Evolutionary conservation across 2,797 vertebrate genomes (phyloP), one percentile per base, ranked within the genome.

Genomic region (Orestias chungarensis): DNA sequence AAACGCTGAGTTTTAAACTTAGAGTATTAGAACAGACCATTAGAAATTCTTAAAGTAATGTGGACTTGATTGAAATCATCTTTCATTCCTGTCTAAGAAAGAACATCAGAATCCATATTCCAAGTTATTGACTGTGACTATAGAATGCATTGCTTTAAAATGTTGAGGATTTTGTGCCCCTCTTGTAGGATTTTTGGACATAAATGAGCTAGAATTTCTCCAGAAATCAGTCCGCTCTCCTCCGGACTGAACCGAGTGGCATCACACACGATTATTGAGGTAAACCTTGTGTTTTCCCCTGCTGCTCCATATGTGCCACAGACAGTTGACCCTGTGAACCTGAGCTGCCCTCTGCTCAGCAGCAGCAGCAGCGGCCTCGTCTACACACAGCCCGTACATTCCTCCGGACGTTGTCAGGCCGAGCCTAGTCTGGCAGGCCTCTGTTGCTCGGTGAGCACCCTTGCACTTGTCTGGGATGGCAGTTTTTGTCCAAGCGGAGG

Each of bases 361-460:
- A 71, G 82, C 82, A 76, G 83, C 78, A 80, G 83, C 75, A 71
- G 82, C 82, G 75, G 83, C 84, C 87, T 87, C 89, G 88, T 90
- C 89, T 84, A 40, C 75, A 81, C 76, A 82, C 35, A 6, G 59
- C 23, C 59, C 59, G 90, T 91, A 91, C 92, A 94, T 95, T 94
- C 94, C 92, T 81, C 90, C 62, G 81, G 81, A 90, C 88, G 75
- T 85, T 86, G 92, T 93, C 93, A 93, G 90, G 71, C 87, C 43
- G 71, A 84, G 73, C 25, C n/a, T 66, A 85, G 93, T 92, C 92
- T 94, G 90, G 91, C 89, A 90, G 67, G 85, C 87, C 86, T 88
- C 87, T 87, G 87, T 90, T 81, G 88, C 88, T 82, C 75, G 43
- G 73, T 5, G 20, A 55, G 6, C n/a, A n/a, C 17, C 84, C 72